Conservation (phyloP, 92 coral and sea anemone genomes). For the Zoanthus sansibaricus region DNA sequence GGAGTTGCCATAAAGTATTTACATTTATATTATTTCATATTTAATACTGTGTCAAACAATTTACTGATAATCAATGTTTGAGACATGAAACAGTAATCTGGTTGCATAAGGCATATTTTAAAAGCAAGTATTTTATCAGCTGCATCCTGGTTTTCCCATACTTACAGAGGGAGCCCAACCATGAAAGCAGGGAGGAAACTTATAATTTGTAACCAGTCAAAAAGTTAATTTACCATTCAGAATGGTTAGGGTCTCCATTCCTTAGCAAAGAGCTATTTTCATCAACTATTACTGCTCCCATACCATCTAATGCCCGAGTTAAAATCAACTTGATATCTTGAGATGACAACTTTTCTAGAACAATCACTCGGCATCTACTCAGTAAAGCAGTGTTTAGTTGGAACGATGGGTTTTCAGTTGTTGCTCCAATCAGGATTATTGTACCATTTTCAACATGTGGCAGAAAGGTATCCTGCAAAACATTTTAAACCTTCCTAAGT, state of each 20-base stretch:
- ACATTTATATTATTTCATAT: too few relatives aligned
- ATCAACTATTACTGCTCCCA: conserved; percentile 69
- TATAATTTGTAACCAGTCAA: too few relatives aligned
- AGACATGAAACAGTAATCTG: too few relatives aligned
- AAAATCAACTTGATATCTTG: conserved; percentile 78
- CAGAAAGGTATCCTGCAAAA: conserved; percentile 89
- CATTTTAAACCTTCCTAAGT: not conserved
- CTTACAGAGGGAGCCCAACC: too few relatives aligned
- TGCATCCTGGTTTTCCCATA: too few relatives aligned
- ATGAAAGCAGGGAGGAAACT: too few relatives aligned
- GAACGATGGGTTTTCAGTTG: conserved; percentile 99
- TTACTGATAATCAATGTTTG: too few relatives aligned
- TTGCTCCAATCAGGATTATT: conserved; percentile 96
- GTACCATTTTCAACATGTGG: conserved; percentile 99
- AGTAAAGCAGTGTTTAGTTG: conserved; percentile 94
- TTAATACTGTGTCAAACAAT: too few relatives aligned
- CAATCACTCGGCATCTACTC: conserved; percentile 94
- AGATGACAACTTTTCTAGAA: conserved; percentile 85
- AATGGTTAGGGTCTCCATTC: not conserved
- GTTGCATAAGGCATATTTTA: too few relatives aligned
- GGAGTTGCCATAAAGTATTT: too few relatives aligned
- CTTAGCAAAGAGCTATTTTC: conserved; percentile 31
- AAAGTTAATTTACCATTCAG: conserved; percentile 42
- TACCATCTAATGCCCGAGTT: conserved; percentile 61
- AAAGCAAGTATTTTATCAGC: too few relatives aligned